Base-by-base conservation (phyloP, 1,140 invertebrate species). In the Elysia chlorotica region DNA sequence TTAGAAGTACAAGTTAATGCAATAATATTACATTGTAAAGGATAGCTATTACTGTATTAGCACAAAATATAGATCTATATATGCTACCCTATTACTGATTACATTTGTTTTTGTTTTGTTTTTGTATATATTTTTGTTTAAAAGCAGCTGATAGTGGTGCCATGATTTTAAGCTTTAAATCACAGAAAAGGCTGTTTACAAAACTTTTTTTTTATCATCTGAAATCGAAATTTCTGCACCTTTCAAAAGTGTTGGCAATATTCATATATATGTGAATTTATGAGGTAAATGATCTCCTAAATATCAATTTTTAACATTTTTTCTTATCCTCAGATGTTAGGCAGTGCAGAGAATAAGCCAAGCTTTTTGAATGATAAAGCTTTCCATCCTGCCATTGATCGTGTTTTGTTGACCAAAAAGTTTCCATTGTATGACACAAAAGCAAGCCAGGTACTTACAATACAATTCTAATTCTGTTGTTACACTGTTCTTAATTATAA, bases 401-500 rank as follows among this genome's bases (percentile, higher is more conserved):
- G 98, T 85, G 93, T 93, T 67, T 95, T 99, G 81, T 92, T 98
- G 0, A n/a, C n/a, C n/a, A 92, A 95, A 82, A 92, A 95, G 84
- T 99, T 99, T 88, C 98, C 98, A 10, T 95, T 95, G 78, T 94
- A 98, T 73, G 97, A 99, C 88, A 91, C 94, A 2, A 98, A 98
- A 89, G 93, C 86, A 5, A 88, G 84, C 75, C 87, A 83, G 62
- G 89, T 90, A 80, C n/a, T n/a, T n/a, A n/a, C n/a, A n/a, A n/a
- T n/a, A n/a, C n/a, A n/a, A n/a, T n/a, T n/a, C n/a, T n/a, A n/a
- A n/a, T n/a, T n/a, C n/a, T n/a, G n/a, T n/a, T 79, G 82, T 81
- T 59, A 21, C n/a, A 38, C 65, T 31, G n/a, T 30, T 57, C 53
- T 33, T 41, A 30, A 6, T 10, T 0, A 65, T 65, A 56, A 63